These are phyloP conservation scores for Hypotaenidia philippensis DNA, from an alignment of 2,797 vertebrate species.

Conservation along the genomic window DNA sequence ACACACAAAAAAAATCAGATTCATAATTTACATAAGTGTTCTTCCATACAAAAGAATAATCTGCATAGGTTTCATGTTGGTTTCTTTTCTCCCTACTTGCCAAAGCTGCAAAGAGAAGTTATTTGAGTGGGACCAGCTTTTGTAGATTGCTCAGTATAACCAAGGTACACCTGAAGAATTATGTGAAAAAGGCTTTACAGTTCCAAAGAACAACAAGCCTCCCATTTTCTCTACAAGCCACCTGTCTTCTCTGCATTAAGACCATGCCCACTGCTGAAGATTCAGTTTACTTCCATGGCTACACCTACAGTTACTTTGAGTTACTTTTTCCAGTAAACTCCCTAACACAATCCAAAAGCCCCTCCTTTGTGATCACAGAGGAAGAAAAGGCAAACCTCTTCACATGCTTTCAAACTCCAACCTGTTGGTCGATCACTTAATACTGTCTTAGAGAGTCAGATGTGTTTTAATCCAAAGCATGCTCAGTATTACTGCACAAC, in stretches of 20 bases:
- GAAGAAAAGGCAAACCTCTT: not conserved
- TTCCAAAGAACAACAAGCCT: not conserved
- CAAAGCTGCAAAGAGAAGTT: not conserved
- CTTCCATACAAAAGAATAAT: not conserved
- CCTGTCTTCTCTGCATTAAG: not conserved
- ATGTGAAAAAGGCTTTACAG: not conserved
- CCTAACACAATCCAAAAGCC: not conserved
- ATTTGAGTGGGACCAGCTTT: not conserved
- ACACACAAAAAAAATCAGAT: not conserved
- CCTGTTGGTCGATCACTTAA: not conserved
- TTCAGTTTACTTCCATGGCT: not conserved
- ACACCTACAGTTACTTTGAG: not conserved
- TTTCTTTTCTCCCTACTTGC: not conserved
- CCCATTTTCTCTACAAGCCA: not conserved
- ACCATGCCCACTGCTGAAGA: not conserved
- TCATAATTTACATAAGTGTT: not conserved
- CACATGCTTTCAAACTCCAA: not conserved
- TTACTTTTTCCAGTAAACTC: not conserved
- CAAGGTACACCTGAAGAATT: not conserved
- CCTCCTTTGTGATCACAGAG: not conserved
- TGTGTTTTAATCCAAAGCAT: not conserved
- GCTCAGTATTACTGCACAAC: not conserved
- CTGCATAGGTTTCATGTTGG: not conserved
- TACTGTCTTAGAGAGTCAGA: not conserved
- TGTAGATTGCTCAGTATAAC: not conserved